Conservation (phyloP, 2,113 vertebrate species). For the Sander lucioperca region DNA sequence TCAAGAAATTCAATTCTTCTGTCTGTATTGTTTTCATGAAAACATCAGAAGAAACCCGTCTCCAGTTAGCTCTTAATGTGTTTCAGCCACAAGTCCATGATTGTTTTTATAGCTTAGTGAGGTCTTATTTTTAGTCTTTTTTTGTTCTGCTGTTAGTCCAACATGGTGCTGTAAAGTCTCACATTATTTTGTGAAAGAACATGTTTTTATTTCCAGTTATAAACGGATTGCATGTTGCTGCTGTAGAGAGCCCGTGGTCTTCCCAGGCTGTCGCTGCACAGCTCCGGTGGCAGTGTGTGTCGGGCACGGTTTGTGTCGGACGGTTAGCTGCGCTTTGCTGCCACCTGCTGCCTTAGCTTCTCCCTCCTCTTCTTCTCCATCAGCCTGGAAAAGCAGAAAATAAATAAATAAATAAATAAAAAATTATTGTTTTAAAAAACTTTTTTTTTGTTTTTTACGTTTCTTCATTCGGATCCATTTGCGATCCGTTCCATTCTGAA, state of each 20-base stretch:
- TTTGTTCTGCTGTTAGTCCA: slow-evolving; percentile 3
- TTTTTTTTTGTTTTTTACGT: no score
- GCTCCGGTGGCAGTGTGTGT: neutral
- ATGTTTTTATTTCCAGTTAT: slow-evolving; percentile 33
- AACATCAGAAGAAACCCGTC: neutral
- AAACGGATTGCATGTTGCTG: slow-evolving; percentile 35
- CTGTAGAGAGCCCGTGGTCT: neutral
- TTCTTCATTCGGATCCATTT: no score
- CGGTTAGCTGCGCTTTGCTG: slow-evolving; percentile 85
- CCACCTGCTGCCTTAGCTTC: slow-evolving; percentile 84
- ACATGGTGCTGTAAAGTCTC: neutral
- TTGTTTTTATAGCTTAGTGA: slow-evolving; percentile 68
- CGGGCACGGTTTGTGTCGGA: slow-evolving; percentile 25
- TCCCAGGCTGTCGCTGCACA: neutral
- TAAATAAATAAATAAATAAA: no score
- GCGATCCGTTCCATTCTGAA: no score
- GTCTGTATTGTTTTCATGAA: neutral
- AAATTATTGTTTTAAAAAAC: no score
- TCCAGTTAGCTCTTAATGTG: slow-evolving; percentile 21
- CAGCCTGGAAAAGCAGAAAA: slow-evolving; percentile 73
- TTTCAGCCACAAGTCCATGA: slow-evolving; percentile 47
- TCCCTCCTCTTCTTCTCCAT: slow-evolving; percentile 91
- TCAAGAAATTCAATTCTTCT: no score
- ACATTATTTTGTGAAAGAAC: slow-evolving; percentile 22
- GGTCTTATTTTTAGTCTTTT: slow-evolving; percentile 39